Base-by-base conservation (phyloP, 2,113 vertebrate species). In the Isichthys henryi region DNA sequence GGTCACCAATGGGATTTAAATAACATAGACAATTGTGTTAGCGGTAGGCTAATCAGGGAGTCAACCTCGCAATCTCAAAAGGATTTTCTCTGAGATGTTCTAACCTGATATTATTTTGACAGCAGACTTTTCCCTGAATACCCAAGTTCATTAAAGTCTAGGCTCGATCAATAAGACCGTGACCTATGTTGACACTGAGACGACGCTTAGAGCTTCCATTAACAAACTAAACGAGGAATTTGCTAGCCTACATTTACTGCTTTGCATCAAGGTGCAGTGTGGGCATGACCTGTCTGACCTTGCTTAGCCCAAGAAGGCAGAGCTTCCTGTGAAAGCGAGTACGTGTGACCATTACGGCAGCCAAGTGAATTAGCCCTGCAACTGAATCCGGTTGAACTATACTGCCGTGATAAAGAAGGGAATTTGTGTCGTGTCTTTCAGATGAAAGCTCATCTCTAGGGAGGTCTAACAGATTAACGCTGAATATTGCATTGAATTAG, bases 261-360 rank as follows among this genome's bases (percentile, higher is more conserved):
- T 56, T 85, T 43, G 48, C 7, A 23, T 87, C 45, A 50, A 35
- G 49, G 17, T 35, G 31, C 23, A 45, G 46, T 11, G 27, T 92
- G 90, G 90, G 91, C 91, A 92, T 90, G 90, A 89, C 89, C 88
- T 66, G 91, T 90, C 52, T 91, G 10, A 80, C 89, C 35, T 66
- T 86, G 91, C 89, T 86, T 62, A 70, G 77, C 17, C 15, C 15
- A 39, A 48, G 52, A 5, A 62, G 19, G 31, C 21, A 23, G 31
- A 8, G 86, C 89, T 88, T 86, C 88, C 91, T 9, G 27, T 39
- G 50, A 89, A 90, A 90, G 92, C 92, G 91, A 92, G 92, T 94
- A 92, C 92, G 92, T 90, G 46, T 92, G 92, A 89, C 27, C 31
- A 58, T 89, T 58, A 89, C 31, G 89, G 39, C 2, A 15, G 46